Evolutionary conservation across 2,113 vertebrate species (phyloP).

Genomic region (Callaeas wilsoni): DNA sequence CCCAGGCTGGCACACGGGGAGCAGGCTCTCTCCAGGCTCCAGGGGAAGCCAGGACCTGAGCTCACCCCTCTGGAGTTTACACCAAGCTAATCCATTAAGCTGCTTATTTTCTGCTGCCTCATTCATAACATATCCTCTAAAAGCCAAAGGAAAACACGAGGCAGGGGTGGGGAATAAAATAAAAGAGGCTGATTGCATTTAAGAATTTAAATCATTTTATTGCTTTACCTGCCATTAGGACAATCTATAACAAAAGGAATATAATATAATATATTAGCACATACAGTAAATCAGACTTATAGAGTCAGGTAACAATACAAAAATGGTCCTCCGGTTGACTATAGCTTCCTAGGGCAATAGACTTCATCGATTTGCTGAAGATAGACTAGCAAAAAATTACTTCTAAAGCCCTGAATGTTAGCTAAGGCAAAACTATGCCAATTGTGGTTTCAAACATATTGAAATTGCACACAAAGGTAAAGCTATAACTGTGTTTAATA

Average conservation of each 20-base stretch:
- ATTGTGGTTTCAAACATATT: conserved; percentile 67
- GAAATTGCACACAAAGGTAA: conserved; percentile 74
- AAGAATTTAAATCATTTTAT: conserved; percentile 91
- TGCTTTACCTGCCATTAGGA: conserved; percentile 96
- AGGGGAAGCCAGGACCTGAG: neutral
- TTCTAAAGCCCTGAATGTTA: conserved; percentile 76
- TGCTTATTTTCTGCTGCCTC: neutral
- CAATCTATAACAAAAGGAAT: conserved; percentile 96
- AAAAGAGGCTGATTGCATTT: conserved; percentile 61
- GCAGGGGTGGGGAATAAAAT: neutral
- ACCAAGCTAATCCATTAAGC: neutral
- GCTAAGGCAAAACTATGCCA: conserved; percentile 85
- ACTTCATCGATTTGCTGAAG: conserved; percentile 71
- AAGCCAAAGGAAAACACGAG: neutral
- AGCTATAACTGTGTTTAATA: conserved; percentile 74
- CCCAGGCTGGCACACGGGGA: neutral
- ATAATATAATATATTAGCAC: conserved; percentile 83
- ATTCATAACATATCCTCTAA: neutral
- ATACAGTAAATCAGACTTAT: conserved; percentile 88
- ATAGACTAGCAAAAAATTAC: conserved; percentile 73
- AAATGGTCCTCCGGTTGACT: conserved; percentile 89
- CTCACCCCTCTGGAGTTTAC: neutral
- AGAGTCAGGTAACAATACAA: conserved; percentile 86
- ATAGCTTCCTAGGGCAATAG: conserved; percentile 76
- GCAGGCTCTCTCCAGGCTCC: neutral